These are phyloP conservation scores for Candoia aspera DNA, from an alignment of 2,113 vertebrate species.

Conservation along the genomic window DNA sequence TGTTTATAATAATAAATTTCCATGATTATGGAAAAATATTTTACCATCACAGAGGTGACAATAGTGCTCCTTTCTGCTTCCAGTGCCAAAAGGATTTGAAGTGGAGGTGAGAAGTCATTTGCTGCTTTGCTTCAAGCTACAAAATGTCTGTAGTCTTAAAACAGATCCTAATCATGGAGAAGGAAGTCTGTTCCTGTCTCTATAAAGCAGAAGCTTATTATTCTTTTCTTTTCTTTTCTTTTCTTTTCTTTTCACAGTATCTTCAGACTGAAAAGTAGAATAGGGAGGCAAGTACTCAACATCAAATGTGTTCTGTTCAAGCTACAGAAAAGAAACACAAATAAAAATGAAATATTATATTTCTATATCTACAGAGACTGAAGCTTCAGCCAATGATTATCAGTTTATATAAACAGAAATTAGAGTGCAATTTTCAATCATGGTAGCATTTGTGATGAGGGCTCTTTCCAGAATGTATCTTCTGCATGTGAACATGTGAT, in stretches of 20 bases:
- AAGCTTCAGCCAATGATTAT: background rate
- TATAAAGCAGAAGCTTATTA: background rate
- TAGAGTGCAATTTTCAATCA: background rate
- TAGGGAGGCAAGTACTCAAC: background rate
- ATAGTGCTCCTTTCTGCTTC: background rate
- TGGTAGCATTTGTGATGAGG: constrained; percentile 11
- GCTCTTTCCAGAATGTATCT: constrained; percentile 20
- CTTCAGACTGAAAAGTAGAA: constrained; percentile 10
- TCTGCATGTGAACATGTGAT: constrained; percentile 21
- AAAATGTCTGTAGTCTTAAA: background rate
- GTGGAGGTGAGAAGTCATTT: background rate
- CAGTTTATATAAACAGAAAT: constrained; percentile 16
- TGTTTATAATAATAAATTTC: too few species aligned
- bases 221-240: too few species aligned
- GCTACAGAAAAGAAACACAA: background rate
- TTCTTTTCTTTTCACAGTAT: background rate
- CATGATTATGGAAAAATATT: background rate
- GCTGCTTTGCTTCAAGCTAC: background rate
- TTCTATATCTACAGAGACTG: background rate
- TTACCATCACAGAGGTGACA: background rate
- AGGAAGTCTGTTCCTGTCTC: background rate
- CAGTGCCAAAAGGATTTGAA: background rate
- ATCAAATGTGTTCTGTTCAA: background rate
- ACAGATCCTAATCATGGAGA: background rate
- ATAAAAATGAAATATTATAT: background rate